These are phyloP conservation scores for Babyrousa celebensis DNA, from an alignment of 2,797 vertebrate species.

Conservation along the genomic window DNA sequence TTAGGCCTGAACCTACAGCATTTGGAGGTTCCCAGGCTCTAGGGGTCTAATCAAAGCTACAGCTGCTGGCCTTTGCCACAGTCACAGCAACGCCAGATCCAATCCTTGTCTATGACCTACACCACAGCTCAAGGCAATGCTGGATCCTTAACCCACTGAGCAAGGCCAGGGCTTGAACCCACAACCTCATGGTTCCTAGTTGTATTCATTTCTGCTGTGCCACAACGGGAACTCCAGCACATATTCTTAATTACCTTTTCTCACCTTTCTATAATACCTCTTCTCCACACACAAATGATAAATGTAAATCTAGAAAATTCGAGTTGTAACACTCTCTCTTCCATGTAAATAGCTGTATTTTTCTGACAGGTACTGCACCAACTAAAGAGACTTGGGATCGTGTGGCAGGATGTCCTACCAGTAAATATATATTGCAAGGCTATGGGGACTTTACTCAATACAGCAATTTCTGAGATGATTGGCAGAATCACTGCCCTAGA, in stretches of 20 bases:
- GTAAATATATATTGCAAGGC: constrained; percentile 97
- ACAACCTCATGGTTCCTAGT: too few relatives aligned
- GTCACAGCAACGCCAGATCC: too few relatives aligned
- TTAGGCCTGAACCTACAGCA: too few relatives aligned
- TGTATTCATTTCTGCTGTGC: too few relatives aligned
- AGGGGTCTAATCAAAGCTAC: too few relatives aligned
- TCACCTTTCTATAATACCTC: background rate
- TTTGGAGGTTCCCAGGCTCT: too few relatives aligned
- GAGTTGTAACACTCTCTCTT: background rate
- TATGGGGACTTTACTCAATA: constrained; percentile 97
- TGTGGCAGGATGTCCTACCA: constrained; percentile 98
- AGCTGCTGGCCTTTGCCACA: too few relatives aligned
- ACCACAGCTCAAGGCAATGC: too few relatives aligned
- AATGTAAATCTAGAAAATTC: constrained; percentile 34
- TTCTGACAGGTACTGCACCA: constrained; percentile 96
- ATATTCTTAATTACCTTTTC: background rate
- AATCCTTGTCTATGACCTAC: too few relatives aligned
- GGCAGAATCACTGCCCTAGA: constrained; percentile 95
- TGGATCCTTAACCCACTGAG: too few relatives aligned
- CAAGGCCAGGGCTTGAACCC: too few relatives aligned
- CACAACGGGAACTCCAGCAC: background rate
- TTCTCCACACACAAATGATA: background rate
- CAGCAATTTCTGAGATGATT: constrained; percentile 95
- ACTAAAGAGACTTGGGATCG: constrained; percentile 95
- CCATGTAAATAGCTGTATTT: background rate